Base-by-base conservation (phyloP, 1,140 invertebrate species). In the Plectus sambesii region DNA sequence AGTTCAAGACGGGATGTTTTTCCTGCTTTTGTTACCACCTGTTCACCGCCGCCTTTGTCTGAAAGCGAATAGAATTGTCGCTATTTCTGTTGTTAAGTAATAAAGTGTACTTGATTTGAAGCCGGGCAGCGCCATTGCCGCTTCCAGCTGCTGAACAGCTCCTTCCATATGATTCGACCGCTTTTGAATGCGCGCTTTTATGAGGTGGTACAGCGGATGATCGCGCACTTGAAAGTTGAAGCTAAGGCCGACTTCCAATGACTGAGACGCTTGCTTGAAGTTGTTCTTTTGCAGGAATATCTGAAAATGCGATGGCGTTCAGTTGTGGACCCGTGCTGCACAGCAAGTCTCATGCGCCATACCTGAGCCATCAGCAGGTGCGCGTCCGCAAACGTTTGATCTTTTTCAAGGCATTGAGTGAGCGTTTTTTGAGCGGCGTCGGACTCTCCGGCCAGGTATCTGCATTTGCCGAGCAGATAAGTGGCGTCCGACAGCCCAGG, bases 161-260 rank as follows among this genome's bases (percentile, higher is more conserved):
- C 82, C 81, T 30, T 81, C 75, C 3, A 79, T 69, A 56, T 87
- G 78, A 22, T 79, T 78, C 47, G 80, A 75, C 59, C 84, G 77
- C 62, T 83, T 87, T 38, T 85, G 78, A 35, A 93, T 80, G 20
- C 84, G 73, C 0, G 86, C 87, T 57, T 79, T 79, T 0, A 90
- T 79, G 36, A 90, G 76, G 72, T 93, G 84, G 69, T 87, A 97
- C 59, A 88, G 73, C 0, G 87, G 84, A 69, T 84, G 82, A 47
- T 94, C 86, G 57, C 87, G 72, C 52, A 79, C 81, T 72, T 85
- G 80, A 65, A 96, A 92, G 71, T 92, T 86, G 63, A 83, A 82
- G 62, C 85, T 89, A 1, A 93, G 71, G 47, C 83, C 87, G 47
- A 82, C 77, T 74, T 94, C 87, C 23, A 96, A 71, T 46, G 79